phyloP scores from a whole-genome alignment of 1,140 invertebrate genomes.

The Calephelis virginiensis region DNA sequence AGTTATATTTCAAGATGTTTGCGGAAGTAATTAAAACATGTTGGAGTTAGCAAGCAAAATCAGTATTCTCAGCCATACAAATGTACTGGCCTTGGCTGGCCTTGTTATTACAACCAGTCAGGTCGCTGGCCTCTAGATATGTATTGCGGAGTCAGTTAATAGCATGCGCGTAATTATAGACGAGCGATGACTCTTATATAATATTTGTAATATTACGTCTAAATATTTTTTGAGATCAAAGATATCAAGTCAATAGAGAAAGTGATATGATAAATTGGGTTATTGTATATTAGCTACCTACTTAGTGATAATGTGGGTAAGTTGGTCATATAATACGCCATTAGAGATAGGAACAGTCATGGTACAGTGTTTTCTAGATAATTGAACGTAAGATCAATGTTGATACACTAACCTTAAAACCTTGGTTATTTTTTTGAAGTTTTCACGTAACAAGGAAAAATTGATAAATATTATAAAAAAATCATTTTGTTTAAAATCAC shows the following conservation, averaged over 20 bases:
- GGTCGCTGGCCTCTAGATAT: constrained; percentile 37
- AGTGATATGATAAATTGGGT: constrained; percentile 13
- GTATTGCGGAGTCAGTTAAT: constrained; percentile 27
- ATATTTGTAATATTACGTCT: constrained; percentile 16
- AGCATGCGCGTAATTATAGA: constrained; percentile 18
- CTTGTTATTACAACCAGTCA: constrained; percentile 37
- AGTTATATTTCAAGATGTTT: background rate
- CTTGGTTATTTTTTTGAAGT: no score
- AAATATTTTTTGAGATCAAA: constrained; percentile 16
- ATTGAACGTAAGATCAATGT: no score
- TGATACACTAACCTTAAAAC: no score
- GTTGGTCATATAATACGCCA: background rate
- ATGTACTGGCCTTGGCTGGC: constrained; percentile 40
- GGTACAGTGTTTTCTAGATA: no score
- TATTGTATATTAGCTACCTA: background rate
- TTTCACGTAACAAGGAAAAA: no score
- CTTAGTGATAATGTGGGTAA: background rate
- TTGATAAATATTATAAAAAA: no score
- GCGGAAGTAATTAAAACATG: constrained; percentile 5
- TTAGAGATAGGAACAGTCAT: background rate
- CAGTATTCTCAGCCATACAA: constrained; percentile 3
- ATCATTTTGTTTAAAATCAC: no score
- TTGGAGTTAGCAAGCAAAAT: constrained; percentile 20
- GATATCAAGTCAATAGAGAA: constrained; percentile 11
- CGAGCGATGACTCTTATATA: constrained; percentile 20